Evolutionary conservation across 2,113 vertebrate genomes (phyloP).

Genomic region (Aix galericulata): DNA sequence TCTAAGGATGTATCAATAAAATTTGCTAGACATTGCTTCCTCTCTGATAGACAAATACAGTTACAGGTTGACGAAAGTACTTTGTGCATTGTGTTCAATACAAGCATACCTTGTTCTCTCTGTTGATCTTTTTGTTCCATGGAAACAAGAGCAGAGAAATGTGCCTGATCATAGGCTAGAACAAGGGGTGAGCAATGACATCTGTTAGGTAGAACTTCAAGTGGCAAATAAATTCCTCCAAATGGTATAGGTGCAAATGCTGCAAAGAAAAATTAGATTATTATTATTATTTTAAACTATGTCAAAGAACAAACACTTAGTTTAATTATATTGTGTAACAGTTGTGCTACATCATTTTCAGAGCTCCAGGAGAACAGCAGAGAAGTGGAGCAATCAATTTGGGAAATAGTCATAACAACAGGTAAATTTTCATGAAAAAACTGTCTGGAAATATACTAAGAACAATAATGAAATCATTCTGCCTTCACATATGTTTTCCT

Average conservation of each 20-base stretch:
- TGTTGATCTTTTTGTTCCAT: slow-evolving; percentile 99
- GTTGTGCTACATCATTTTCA: neutral
- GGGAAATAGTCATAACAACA: neutral
- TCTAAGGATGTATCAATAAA: neutral
- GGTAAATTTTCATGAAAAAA: neutral
- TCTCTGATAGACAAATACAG: neutral
- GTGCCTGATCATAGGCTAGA: slow-evolving; percentile 97
- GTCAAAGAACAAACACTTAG: neutral
- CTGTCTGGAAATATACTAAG: neutral
- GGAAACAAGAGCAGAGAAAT: slow-evolving; percentile 98
- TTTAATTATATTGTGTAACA: neutral
- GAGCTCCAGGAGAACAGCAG: neutral
- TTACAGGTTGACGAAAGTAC: neutral
- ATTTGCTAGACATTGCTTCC: neutral
- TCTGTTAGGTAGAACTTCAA: slow-evolving; percentile 96
- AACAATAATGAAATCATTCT: neutral
- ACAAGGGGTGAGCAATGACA: slow-evolving; percentile 98
- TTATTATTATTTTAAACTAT: neutral
- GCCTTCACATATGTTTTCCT: neutral
- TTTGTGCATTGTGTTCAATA: neutral
- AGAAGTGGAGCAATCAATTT: neutral
- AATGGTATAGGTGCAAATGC: slow-evolving; percentile 97
- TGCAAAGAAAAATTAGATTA: slow-evolving; percentile 58
- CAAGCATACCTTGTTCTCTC: slow-evolving; percentile 90
- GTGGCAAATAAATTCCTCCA: slow-evolving; percentile 94